phyloP scores from a whole-genome alignment of 2,888 invertebrate species.

The Synergus laeviventris region DNA sequence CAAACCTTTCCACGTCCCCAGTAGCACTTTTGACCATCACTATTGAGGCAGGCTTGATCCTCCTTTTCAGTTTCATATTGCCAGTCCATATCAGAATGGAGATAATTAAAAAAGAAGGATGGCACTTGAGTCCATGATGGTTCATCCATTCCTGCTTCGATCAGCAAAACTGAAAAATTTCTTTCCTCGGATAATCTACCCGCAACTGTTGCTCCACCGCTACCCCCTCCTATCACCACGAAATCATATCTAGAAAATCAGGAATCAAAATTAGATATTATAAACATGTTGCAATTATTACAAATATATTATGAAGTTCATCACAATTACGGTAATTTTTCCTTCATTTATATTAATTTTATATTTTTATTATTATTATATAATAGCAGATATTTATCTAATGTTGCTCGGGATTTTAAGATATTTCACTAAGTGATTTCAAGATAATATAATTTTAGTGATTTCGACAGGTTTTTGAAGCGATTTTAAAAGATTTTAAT shows the following conservation, averaged over 20 bases:
- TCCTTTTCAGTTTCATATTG: constrained; percentile 91
- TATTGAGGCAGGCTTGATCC: constrained; percentile 84
- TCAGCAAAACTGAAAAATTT: constrained; percentile 83
- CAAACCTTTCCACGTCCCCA: constrained; percentile 90
- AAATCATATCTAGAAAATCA: constrained; percentile 80
- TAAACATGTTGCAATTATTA: too few relatives aligned
- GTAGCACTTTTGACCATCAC: constrained; percentile 84
- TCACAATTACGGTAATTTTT: too few relatives aligned
- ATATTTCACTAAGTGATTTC: too few relatives aligned
- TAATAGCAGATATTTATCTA: too few relatives aligned
- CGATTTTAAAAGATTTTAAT: too few relatives aligned
- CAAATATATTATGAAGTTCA: too few relatives aligned
- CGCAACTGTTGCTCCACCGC: constrained; percentile 84
- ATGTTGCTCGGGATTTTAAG: too few relatives aligned
- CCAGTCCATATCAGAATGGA: constrained; percentile 93
- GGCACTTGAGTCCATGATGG: constrained; percentile 92
- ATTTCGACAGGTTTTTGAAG: too few relatives aligned
- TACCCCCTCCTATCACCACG: constrained; percentile 86
- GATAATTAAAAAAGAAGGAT: constrained; percentile 91
- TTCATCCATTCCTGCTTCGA: constrained; percentile 90
- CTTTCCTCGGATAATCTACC: constrained; percentile 84
- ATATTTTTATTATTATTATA: too few relatives aligned
- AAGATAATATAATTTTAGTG: too few relatives aligned
- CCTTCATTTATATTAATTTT: too few relatives aligned
- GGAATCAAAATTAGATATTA: too few relatives aligned